Base-by-base conservation (phyloP, 2,888 invertebrate species). In the Pachymerium ferrugineum region DNA sequence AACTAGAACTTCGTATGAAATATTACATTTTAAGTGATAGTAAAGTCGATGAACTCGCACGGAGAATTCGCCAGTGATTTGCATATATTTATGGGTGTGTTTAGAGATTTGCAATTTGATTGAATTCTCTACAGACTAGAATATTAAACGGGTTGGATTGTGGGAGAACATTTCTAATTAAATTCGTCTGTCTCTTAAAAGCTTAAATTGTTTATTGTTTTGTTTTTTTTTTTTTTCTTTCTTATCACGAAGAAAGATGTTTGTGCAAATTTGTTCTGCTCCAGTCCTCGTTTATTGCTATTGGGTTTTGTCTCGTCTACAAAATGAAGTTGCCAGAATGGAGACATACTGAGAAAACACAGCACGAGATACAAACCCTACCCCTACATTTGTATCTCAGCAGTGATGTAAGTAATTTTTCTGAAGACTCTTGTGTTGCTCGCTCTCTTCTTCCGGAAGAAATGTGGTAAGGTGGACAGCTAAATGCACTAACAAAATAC, bases 401-500 rank as follows among this genome's bases (percentile, higher is more conserved):
- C 38, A 16, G 19, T 54, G 47, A 54, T 54, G 47, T 54, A 54
- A 54, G 47, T 54, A 54, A 54, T 54, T 54, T 54, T 54, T 54
- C 47, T 54, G 14, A 12, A 54, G 47, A 14, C 14, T 38, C 38
- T 38, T 38, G n/a, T n/a, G n/a, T 38, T 38, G 14, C 38, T 38
- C 14, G 14, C 4, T 54, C 47, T 54, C 47, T 16, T 54, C 47
- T 54, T 19, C 47, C 47, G 47, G 47, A 54, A 54, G 47, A 54
- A 54, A 54, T 22, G 47, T 54, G 19, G 47, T 22, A 22, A 22
- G 47, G 47, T 54, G 16, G 47, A 54, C 47, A 22, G 47, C 47
- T 54, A 54, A 54, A 54, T 54, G 47, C 47, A 22, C 47, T 54
- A 54, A 54, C 47, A 54, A 54, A 54, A 54, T 54, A 54, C 47